These are phyloP conservation scores for Montipora cactus DNA, from an alignment of 64 coral and sea anemone species.

Conservation along the genomic window DNA sequence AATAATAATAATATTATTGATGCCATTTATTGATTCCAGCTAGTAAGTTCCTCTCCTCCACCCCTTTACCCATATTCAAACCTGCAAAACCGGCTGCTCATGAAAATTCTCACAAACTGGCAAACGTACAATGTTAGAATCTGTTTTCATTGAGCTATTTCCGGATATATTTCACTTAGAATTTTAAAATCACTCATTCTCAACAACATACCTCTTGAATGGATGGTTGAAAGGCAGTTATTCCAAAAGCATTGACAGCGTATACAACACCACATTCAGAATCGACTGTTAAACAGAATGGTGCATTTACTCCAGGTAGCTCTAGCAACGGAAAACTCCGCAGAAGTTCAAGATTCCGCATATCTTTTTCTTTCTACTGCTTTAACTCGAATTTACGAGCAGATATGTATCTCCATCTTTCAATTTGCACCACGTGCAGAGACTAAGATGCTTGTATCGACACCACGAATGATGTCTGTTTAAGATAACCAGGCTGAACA, in stretches of 20 bases:
- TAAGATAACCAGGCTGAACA: not conserved
- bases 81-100: too few species aligned
- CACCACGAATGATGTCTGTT: not conserved
- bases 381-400: too few species aligned
- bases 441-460: not conserved
- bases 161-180: too few species aligned
- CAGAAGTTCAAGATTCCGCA: slow-evolving; percentile 88
- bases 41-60: too few species aligned
- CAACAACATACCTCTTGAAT: slow-evolving; percentile 61
- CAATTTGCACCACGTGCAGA: not conserved
- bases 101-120: too few species aligned
- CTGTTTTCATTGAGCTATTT: too few species aligned
- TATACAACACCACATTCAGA: slow-evolving; percentile 82
- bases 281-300: slow-evolving; percentile 82
- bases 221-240: slow-evolving; percentile 66
- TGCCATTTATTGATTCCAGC: too few species aligned
- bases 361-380: not conserved
- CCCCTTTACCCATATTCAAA: too few species aligned
- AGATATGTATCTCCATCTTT: not conserved
- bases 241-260: slow-evolving; percentile 35
- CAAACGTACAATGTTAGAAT: too few species aligned
- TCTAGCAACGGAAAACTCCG: slow-evolving; percentile 70
- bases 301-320: slow-evolving; percentile 30
- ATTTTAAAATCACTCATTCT: too few species aligned
- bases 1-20: too few species aligned